A percentile compares a stretch with the other conserved stretches of the same genome.
These are phyloP conservation scores for Cheumatopsyche charites DNA, from an alignment of 1,140 invertebrate genomes.

Conservation along the genomic window DNA sequence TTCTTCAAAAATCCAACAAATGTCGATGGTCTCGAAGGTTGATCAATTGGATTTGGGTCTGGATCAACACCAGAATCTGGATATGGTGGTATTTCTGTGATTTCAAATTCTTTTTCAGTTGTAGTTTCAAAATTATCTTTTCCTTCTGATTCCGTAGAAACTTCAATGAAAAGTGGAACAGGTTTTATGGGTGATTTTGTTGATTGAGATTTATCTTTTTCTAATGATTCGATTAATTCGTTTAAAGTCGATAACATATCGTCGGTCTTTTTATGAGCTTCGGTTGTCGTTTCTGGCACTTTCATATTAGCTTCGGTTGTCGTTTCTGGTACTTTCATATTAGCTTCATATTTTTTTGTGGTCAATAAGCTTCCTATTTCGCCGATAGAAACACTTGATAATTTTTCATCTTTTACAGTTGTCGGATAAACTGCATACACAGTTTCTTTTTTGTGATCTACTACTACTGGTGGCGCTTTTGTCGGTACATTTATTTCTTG, in stretches of 20 bases:
- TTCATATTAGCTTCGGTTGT: background rate
- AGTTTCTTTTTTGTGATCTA: constrained; percentile 4
- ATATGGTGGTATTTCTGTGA: constrained; percentile 3
- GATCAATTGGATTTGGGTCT: constrained; percentile 41
- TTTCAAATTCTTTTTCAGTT: constrained; percentile 23
- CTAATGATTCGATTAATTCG: background rate
- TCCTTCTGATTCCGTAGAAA: constrained; percentile 20
- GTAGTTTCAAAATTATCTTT: constrained; percentile 4
- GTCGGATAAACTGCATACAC: constrained; percentile 17
- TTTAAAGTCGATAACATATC: constrained; percentile 9
- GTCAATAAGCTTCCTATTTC: constrained; percentile 38
- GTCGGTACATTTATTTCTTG: background rate
- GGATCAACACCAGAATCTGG: constrained; percentile 6
- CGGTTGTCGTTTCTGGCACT: background rate
- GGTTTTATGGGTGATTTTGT: constrained; percentile 15
- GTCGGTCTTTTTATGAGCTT: background rate
- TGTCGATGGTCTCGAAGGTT: constrained; percentile 44
- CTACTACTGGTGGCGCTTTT: constrained; percentile 2
- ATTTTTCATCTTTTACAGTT: constrained; percentile 14
- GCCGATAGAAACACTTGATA: constrained; percentile 23
- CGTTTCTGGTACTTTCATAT: background rate
- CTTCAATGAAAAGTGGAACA: constrained; percentile 31
- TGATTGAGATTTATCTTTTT: background rate
- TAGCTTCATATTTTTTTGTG: constrained; percentile 25
- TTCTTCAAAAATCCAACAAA: constrained; percentile 58